These are phyloP conservation scores for Hoplodrina ambigua DNA, from an alignment of 2,888 invertebrate species.

Conservation along the genomic window DNA sequence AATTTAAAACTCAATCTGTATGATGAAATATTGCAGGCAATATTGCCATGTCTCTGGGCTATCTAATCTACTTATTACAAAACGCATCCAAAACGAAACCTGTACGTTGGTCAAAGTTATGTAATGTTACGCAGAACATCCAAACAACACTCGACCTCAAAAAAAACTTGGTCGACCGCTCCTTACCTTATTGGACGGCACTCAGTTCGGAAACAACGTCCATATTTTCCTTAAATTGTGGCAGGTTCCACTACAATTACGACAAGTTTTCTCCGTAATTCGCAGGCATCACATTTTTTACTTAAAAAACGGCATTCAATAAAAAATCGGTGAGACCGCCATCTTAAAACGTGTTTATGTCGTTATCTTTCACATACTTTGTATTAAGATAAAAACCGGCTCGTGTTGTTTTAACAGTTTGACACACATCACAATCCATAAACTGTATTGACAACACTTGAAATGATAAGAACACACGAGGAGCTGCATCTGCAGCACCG, in stretches of 20 bases:
- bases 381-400: slow-evolving; percentile 30
- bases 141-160: slow-evolving; percentile 28
- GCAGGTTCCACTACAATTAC: slow-evolving; percentile 35
- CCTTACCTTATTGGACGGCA: slow-evolving; percentile 14
- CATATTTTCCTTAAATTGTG: slow-evolving; percentile 44
- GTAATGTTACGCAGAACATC: slow-evolving; percentile 16
- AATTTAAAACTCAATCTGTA: slow-evolving; percentile 4
- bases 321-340: slow-evolving; percentile 12
- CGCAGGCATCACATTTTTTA: slow-evolving; percentile 15
- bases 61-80: background rate
- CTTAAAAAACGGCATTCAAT: slow-evolving; percentile 28
- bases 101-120: background rate
- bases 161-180: slow-evolving; percentile 28
- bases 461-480: slow-evolving; percentile 41
- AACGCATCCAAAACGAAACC: slow-evolving; percentile 6
- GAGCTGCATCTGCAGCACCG: background rate
- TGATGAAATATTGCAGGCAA: background rate
- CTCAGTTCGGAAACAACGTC: slow-evolving; percentile 15
- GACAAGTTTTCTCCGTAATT: slow-evolving; percentile 37
- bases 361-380: slow-evolving; percentile 40
- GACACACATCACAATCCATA: slow-evolving; percentile 14
- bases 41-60: background rate
- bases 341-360: slow-evolving; percentile 33
- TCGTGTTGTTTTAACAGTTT: slow-evolving; percentile 19
- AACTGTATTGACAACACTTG: slow-evolving; percentile 50